phyloP scores from a whole-genome alignment of 2,113 vertebrate species.

The Tetraodon nigroviridis region DNA sequence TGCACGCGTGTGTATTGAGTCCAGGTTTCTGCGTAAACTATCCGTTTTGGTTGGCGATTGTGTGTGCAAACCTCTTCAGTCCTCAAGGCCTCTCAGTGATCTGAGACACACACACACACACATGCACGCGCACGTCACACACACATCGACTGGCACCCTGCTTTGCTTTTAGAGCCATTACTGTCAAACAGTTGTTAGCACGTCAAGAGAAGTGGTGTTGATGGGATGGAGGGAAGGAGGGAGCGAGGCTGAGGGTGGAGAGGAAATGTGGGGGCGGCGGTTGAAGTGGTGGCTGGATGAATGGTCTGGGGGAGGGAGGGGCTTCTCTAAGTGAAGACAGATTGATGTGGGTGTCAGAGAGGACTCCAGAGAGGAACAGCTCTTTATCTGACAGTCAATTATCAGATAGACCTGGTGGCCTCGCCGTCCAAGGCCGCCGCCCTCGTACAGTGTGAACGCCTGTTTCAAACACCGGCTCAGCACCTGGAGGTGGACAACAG shows the following conservation, averaged over 20 bases:
- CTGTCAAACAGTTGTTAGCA: constrained; percentile 75
- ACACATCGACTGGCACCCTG: constrained; percentile 52
- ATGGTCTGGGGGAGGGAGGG: constrained; percentile 35
- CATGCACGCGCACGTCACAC: neutral
- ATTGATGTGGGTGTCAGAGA: constrained; percentile 66
- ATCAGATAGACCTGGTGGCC: constrained; percentile 74
- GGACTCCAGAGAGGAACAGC: constrained; percentile 59
- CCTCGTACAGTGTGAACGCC: constrained; percentile 28
- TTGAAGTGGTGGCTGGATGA: constrained; percentile 56
- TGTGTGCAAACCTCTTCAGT: constrained; percentile 25
- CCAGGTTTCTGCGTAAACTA: constrained; percentile 8
- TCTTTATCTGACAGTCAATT: constrained; percentile 73
- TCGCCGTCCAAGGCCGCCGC: constrained; percentile 44
- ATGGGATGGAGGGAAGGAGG: constrained; percentile 54
- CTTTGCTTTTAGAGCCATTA: constrained; percentile 75
- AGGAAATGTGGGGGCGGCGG: constrained; percentile 26
- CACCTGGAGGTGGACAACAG: constrained; percentile 25
- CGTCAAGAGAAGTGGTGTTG: constrained; percentile 66
- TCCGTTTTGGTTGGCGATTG: constrained; percentile 15
- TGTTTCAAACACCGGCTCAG: constrained; percentile 32
- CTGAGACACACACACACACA: constrained; percentile 13
- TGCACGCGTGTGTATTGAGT: constrained; percentile 6
- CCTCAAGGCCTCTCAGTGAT: constrained; percentile 45
- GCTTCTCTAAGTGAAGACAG: constrained; percentile 61
- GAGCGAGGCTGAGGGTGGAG: constrained; percentile 48